A percentile compares a stretch with the other conserved stretches of the same genome.
These are phyloP conservation scores for Eupleurogrammus muticus DNA, from an alignment of 2,797 vertebrate species.

Conservation along the genomic window DNA sequence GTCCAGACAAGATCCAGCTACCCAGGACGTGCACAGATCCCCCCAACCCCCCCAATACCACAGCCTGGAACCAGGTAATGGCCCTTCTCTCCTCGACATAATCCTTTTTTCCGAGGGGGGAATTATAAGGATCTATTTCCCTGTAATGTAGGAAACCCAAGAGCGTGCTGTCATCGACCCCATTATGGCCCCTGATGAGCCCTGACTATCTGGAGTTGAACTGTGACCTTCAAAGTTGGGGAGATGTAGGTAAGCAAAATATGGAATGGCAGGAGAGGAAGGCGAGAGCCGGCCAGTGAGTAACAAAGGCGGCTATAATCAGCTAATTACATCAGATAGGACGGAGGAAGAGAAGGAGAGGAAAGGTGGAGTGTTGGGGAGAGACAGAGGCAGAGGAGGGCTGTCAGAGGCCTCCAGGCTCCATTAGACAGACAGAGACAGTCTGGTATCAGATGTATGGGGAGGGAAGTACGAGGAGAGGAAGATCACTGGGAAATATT, in stretches of 20 bases:
- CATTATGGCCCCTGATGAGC: slow-evolving; percentile 85
- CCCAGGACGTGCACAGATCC: slow-evolving; percentile 34
- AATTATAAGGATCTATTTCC: slow-evolving; percentile 90
- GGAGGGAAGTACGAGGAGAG: slow-evolving; percentile 51
- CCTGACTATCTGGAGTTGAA: slow-evolving; percentile 83
- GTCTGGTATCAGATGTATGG: slow-evolving; percentile 66
- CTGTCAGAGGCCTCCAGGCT: slow-evolving; percentile 48
- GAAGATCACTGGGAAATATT: slow-evolving; percentile 71
- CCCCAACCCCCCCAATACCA: slow-evolving; percentile 45
- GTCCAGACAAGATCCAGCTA: slow-evolving; percentile 73
- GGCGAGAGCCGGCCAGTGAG: slow-evolving; percentile 48
- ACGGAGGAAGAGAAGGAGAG: slow-evolving; percentile 60
- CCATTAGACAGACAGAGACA: slow-evolving; percentile 61
- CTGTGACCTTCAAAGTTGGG: slow-evolving; percentile 88
- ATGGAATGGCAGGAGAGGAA: slow-evolving; percentile 28
- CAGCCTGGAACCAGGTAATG: slow-evolving; percentile 80
- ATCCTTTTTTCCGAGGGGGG: slow-evolving; percentile 84
- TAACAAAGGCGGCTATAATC: slow-evolving; percentile 69
- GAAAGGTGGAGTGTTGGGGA: slow-evolving; percentile 45
- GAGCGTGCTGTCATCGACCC: slow-evolving; percentile 88
- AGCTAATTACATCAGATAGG: slow-evolving; percentile 73
- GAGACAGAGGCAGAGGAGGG: slow-evolving; percentile 45
- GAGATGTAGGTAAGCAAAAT: slow-evolving; percentile 58
- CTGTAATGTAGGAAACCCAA: slow-evolving; percentile 87
- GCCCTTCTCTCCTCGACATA: slow-evolving; percentile 82